Evolutionary conservation across 2,113 vertebrate genomes (phyloP).

Genomic region (Corynorhinus townsendii): DNA sequence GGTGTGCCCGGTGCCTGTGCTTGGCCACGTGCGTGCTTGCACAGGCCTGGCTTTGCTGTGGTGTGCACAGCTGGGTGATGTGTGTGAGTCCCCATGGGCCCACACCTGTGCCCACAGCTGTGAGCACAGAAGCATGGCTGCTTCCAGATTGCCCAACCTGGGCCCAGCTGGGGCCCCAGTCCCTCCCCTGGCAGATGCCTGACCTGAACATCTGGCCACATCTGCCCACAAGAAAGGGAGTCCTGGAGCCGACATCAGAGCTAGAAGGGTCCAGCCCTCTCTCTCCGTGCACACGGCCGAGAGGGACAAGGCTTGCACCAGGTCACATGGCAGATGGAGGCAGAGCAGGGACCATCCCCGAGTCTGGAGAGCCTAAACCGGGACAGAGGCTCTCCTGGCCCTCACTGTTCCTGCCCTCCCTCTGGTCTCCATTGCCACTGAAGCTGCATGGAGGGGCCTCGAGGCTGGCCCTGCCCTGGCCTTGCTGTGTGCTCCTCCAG

Average conservation of each 20-base stretch:
- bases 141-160: not conserved
- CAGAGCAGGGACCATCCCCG: not conserved
- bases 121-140: not conserved
- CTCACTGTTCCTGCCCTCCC: not conserved
- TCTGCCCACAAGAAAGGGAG: not conserved
- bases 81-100: not conserved
- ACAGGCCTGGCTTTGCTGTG: not conserved
- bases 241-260: not conserved
- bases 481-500: not conserved
- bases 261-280: not conserved
- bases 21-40: rapidly evolving
- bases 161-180: not conserved
- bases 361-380: not conserved
- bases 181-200: not conserved
- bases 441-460: not conserved
- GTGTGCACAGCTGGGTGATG: not conserved
- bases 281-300: rapidly evolving
- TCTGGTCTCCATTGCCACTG: not conserved
- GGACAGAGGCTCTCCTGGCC: not conserved
- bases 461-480: not conserved
- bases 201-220: slow-evolving; percentile 52
- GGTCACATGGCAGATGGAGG: not conserved
- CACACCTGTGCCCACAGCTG: slow-evolving; percentile 47
- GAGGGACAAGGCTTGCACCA: not conserved
- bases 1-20: not conserved